phyloP scores from a whole-genome alignment of 2,797 vertebrate species.

The Atherinosoma microstoma region DNA sequence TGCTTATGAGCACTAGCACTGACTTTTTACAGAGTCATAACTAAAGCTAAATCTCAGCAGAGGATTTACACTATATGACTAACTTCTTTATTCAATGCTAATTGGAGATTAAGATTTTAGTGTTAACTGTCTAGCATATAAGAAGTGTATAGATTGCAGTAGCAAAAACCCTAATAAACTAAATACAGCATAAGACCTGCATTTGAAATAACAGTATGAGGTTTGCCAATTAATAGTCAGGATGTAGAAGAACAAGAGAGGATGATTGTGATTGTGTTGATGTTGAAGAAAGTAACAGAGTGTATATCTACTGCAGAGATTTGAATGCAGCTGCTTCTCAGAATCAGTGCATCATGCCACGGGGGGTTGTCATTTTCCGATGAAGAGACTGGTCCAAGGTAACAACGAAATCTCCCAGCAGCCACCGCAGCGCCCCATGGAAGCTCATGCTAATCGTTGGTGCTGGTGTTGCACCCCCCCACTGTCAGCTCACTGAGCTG shows the following conservation, averaged over 20 bases:
- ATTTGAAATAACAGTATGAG: constrained; percentile 42
- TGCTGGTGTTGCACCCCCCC: constrained; percentile 60
- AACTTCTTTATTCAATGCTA: constrained; percentile 14
- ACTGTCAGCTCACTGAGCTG: constrained; percentile 79
- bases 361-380: constrained; percentile 79
- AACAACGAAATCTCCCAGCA: constrained; percentile 78
- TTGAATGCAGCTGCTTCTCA: constrained; percentile 55
- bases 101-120: constrained; percentile 22
- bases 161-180: constrained; percentile 21
- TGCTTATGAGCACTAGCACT: constrained; percentile 45
- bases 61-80: constrained; percentile 6
- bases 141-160: constrained; percentile 30
- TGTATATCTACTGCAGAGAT: constrained; percentile 49
- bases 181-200: constrained; percentile 16
- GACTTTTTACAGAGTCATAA: constrained; percentile 50
- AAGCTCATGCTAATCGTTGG: constrained; percentile 81
- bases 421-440: constrained; percentile 76
- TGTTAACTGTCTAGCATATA: constrained; percentile 18
- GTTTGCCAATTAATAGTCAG: constrained; percentile 47
- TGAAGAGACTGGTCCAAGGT: constrained; percentile 77
- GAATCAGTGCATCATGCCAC: constrained; percentile 57
- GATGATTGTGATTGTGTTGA: constrained; percentile 37
- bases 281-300: constrained; percentile 41
- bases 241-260: constrained; percentile 27
- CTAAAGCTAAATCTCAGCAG: constrained; percentile 5